These are phyloP conservation scores for Rotaria sp. DNA, from an alignment of 2,888 invertebrate species.

Conservation along the genomic window DNA sequence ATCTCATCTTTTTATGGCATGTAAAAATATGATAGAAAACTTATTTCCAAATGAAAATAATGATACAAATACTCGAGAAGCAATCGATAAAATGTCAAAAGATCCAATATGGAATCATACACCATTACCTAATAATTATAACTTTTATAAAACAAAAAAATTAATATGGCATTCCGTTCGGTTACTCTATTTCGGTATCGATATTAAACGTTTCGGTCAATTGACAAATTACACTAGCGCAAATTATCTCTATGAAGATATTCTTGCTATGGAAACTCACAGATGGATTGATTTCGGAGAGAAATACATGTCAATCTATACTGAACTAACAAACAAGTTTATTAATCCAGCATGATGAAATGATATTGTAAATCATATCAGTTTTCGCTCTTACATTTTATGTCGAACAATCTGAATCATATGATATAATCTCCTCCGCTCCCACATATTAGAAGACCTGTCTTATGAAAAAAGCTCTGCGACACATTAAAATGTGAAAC, in stretches of 20 bases:
- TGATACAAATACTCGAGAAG: neutral
- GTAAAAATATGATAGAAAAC: neutral
- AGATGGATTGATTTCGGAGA: neutral
- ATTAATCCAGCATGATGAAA: neutral
- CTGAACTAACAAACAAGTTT: neutral
- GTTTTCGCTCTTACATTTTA: too few relatives aligned
- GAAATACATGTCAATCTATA: neutral
- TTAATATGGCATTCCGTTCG: neutral
- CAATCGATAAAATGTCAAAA: neutral
- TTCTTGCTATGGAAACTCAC: neutral
- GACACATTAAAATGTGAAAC: too few relatives aligned
- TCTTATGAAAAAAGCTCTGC: too few relatives aligned
- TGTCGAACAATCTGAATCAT: too few relatives aligned
- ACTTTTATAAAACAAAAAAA: constrained; percentile 3
- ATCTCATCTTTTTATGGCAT: neutral
- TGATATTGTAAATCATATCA: too few relatives aligned
- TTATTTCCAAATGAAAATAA: neutral
- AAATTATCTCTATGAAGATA: neutral
- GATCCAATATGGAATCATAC: constrained; percentile 9
- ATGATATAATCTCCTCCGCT: too few relatives aligned
- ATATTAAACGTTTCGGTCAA: neutral
- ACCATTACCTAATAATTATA: neutral
- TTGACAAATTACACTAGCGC: neutral
- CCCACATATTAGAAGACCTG: too few relatives aligned
- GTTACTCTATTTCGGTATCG: neutral